These are phyloP conservation scores for Galleria mellonella DNA, from an alignment of 1,140 invertebrate genomes.

Conservation along the genomic window DNA sequence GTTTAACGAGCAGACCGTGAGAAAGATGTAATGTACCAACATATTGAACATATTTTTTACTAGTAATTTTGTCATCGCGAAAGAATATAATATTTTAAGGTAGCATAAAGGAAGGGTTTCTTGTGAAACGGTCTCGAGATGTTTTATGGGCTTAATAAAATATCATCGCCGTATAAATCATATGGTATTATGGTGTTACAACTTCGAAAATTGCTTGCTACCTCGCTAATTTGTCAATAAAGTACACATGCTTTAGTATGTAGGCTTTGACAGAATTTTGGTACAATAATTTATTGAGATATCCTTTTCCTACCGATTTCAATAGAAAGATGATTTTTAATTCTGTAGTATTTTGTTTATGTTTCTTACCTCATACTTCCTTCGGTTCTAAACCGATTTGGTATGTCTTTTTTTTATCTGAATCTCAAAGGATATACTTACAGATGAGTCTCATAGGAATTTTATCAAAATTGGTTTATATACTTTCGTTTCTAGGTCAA, in stretches of 20 bases:
- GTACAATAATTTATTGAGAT: too few species aligned
- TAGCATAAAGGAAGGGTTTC: constrained; percentile 34
- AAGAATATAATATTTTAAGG: constrained; percentile 31
- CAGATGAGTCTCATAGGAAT: too few species aligned
- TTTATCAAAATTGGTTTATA: too few species aligned
- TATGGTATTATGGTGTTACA: constrained; percentile 32
- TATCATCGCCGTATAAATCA: constrained; percentile 53
- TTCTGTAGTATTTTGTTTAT: too few species aligned
- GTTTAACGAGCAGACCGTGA: neutral
- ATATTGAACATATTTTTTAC: constrained; percentile 23
- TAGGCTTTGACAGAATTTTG: neutral
- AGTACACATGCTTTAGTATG: neutral
- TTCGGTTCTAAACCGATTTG: too few species aligned
- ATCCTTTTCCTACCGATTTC: too few species aligned
- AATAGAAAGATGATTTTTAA: too few species aligned
- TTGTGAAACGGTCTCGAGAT: constrained; percentile 33
- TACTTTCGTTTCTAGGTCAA: too few species aligned
- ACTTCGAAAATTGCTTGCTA: constrained; percentile 34
- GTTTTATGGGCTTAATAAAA: constrained; percentile 60
- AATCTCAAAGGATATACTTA: too few species aligned
- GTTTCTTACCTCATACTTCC: too few species aligned
- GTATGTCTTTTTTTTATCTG: too few species aligned
- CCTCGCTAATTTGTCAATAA: constrained; percentile 15
- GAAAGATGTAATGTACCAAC: constrained; percentile 2
- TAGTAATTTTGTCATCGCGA: constrained; percentile 30